Base-by-base conservation (phyloP, 2,797 vertebrate genomes). In the Platalea minor region DNA sequence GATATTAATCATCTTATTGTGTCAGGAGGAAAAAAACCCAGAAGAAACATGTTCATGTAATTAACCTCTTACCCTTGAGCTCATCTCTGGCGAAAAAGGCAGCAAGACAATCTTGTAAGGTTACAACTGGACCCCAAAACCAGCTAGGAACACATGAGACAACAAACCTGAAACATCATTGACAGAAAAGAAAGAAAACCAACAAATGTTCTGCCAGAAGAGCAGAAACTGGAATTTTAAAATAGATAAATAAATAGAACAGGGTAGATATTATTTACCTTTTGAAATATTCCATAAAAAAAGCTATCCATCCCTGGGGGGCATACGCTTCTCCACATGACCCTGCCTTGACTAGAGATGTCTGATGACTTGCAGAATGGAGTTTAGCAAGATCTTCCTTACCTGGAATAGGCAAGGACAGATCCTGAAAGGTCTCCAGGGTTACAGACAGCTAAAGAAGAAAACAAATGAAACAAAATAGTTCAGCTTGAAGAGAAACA, bases 61-160 rank as follows among this genome's bases (percentile, higher is more conserved):
- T 94, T 48, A 94, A 53, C 90, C 93, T 97, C 98, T 98, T 96
- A 99, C 99, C 99, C 98, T 99, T 99, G 68, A 99, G 98, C 97
- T 99, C 99, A 97, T 99, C 99, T 97, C 99, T 98, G 91, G 99
- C 99, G 96, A 99, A 99, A 98, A 99, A 99, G 89, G 99, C 99
- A 96, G 99, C 99, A 94, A 99, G 99, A 96, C 99, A 99, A 98
- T 99, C 99, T 98, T 99, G 99, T 98, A 99, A 98, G 45, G 99
- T 99, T 95, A 99, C 99, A 96, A 99, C 98, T 67, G 99, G 99
- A 94, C 99, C 99, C 99, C 99, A 99, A 98, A 99, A 99, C 99
- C 99, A 99, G 97, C 99, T 99, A 97, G 94, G 97, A 96, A 98
- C 97, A 98, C 97, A 98, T 91, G 98, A 98, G 97, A 98, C 97